Evolutionary conservation across 2,113 vertebrate genomes (phyloP).

Genomic region (Cebus imitator): DNA sequence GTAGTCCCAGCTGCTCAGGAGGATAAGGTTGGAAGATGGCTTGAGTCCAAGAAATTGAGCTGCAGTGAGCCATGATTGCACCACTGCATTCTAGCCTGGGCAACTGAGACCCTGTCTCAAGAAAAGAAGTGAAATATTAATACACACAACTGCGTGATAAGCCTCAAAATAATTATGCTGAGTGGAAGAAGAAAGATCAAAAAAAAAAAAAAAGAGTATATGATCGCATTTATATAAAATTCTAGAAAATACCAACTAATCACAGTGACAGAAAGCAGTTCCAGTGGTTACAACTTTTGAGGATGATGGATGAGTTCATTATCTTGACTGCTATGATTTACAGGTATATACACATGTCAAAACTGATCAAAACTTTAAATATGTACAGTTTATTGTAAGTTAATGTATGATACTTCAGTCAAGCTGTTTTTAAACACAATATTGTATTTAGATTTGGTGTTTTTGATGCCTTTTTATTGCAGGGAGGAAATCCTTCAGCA

Average conservation of each 20-base stretch:
- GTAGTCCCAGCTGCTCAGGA: too few relatives aligned
- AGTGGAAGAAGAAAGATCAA: not conserved
- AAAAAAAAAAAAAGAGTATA: not conserved
- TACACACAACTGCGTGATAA: not conserved
- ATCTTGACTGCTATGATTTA: not conserved
- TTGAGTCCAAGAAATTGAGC: too few relatives aligned
- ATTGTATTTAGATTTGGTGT: not conserved
- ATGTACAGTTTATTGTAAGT: not conserved
- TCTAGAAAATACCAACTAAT: constrained; percentile 28
- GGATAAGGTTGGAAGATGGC: too few relatives aligned
- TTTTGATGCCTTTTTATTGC: constrained; percentile 49
- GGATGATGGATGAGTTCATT: not conserved
- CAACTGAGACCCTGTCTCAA: too few relatives aligned
- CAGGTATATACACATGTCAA: not conserved
- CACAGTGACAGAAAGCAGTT: not conserved
- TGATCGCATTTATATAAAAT: not conserved
- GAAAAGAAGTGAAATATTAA: not conserved
- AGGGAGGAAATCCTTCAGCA: constrained; percentile 98
- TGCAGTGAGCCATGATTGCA: too few relatives aligned
- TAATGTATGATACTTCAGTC: not conserved
- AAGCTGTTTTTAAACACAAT: not conserved
- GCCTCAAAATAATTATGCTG: not conserved
- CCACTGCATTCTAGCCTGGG: too few relatives aligned
- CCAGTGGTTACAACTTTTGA: not conserved
- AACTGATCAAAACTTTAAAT: not conserved